These are phyloP conservation scores for Lasioglossum villosulum DNA, from an alignment of 2,888 invertebrate genomes.

Conservation along the genomic window DNA sequence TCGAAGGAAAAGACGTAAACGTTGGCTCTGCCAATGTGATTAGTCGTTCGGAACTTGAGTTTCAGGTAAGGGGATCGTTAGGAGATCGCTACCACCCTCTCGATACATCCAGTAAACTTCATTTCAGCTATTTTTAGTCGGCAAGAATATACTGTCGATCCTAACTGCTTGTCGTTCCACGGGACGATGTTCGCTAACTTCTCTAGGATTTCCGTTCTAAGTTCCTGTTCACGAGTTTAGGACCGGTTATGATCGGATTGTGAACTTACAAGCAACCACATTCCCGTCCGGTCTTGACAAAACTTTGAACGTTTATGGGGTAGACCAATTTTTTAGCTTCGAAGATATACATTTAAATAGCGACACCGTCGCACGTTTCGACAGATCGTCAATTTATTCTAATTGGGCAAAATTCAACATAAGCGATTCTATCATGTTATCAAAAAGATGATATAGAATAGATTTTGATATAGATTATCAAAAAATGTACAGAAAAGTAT, in stretches of 20 bases:
- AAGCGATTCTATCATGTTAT: not conserved
- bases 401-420: not conserved
- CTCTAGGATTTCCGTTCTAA: not conserved
- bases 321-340: not conserved
- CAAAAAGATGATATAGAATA: no score
- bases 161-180: not conserved
- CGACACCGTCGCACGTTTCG: not conserved
- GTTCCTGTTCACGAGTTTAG: not conserved
- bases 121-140: constrained; percentile 12
- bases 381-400: not conserved
- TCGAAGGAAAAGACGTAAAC: constrained; percentile 45
- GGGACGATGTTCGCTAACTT: not conserved
- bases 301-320: not conserved
- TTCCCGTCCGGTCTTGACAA: not conserved
- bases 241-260: not conserved
- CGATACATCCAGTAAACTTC: constrained; percentile 19
- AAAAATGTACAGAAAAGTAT: no score
- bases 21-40: constrained; percentile 38
- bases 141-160: constrained; percentile 16
- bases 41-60: constrained; percentile 46
- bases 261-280: not conserved
- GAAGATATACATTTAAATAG: not conserved
- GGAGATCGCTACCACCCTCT: constrained; percentile 23
- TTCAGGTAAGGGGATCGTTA: constrained; percentile 43
- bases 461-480: no score